These are phyloP conservation scores for Plutella xylostella DNA, from an alignment of 2,888 invertebrate species.

Conservation along the genomic window DNA sequence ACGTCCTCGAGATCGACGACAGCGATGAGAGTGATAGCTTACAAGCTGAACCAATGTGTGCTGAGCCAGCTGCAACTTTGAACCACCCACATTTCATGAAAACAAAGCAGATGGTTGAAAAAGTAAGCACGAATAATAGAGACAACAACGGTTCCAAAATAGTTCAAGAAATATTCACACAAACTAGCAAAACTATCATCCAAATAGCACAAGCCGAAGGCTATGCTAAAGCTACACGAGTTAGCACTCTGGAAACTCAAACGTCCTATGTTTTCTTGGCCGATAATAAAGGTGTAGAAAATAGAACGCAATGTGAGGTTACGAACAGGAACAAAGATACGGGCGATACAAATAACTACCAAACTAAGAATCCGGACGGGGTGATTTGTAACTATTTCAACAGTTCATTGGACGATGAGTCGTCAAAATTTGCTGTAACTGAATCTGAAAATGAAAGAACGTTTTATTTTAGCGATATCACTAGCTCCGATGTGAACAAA, in stretches of 20 bases:
- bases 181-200: slow-evolving; percentile 71
- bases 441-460: slow-evolving; percentile 30
- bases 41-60: not conserved
- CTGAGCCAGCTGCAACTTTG: not conserved
- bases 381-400: no score
- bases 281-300: slow-evolving; percentile 21
- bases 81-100: not conserved
- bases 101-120: slow-evolving; percentile 14
- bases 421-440: slow-evolving; percentile 31
- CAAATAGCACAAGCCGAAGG: slow-evolving; percentile 51
- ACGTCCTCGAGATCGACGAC: slow-evolving; percentile 46
- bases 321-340: no score
- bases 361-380: no score
- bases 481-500: no score
- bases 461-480: no score
- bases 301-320: not conserved
- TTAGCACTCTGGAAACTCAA: slow-evolving; percentile 45
- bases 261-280: slow-evolving; percentile 48
- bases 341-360: no score
- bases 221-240: slow-evolving; percentile 18
- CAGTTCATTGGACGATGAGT: slow-evolving; percentile 29
- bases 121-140: slow-evolving; percentile 15
- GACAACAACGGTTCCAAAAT: slow-evolving; percentile 24
- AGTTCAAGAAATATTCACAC: slow-evolving; percentile 56
- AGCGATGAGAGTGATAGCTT: slow-evolving; percentile 26